Evolutionary conservation across 2,888 invertebrate genomes (phyloP).

Genomic region (Latheticus oryzae): DNA sequence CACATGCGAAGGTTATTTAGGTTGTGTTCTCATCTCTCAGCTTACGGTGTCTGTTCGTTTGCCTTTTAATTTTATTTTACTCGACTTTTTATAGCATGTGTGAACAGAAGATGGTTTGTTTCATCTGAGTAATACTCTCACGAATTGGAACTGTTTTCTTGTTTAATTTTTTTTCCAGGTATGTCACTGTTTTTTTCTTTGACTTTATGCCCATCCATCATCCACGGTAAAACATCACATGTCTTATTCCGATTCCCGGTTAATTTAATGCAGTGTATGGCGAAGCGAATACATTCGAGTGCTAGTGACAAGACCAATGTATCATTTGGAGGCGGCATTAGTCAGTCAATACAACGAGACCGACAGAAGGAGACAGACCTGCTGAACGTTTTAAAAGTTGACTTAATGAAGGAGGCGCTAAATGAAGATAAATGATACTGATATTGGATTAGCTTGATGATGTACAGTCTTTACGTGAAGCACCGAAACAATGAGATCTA

Average conservation of each 20-base stretch:
- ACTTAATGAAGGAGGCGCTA: slow-evolving; percentile 66
- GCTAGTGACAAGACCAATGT: slow-evolving; percentile 62
- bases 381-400: slow-evolving; percentile 64
- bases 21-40: slow-evolving; percentile 49
- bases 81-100: slow-evolving; percentile 41
- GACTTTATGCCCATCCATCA: slow-evolving; percentile 57
- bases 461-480: slow-evolving; percentile 59
- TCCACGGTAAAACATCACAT: slow-evolving; percentile 57
- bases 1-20: slow-evolving; percentile 48
- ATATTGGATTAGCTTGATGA: slow-evolving; percentile 67
- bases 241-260: slow-evolving; percentile 60
- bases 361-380: slow-evolving; percentile 58
- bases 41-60: slow-evolving; percentile 52
- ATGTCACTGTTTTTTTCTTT: slow-evolving; percentile 32
- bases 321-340: slow-evolving; percentile 52
- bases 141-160: slow-evolving; percentile 45
- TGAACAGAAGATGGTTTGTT: slow-evolving; percentile 51
- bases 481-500: slow-evolving; percentile 54
- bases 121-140: slow-evolving; percentile 46
- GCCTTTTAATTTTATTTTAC: slow-evolving; percentile 46
- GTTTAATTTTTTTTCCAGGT: slow-evolving; percentile 47
- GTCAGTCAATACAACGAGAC: slow-evolving; percentile 53
- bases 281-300: slow-evolving; percentile 63
- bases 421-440: slow-evolving; percentile 67
- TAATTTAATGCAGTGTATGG: slow-evolving; percentile 60